Evolutionary conservation across 2,888 invertebrate species (phyloP).

Genomic region (Hemistola chrysoprasaria): DNA sequence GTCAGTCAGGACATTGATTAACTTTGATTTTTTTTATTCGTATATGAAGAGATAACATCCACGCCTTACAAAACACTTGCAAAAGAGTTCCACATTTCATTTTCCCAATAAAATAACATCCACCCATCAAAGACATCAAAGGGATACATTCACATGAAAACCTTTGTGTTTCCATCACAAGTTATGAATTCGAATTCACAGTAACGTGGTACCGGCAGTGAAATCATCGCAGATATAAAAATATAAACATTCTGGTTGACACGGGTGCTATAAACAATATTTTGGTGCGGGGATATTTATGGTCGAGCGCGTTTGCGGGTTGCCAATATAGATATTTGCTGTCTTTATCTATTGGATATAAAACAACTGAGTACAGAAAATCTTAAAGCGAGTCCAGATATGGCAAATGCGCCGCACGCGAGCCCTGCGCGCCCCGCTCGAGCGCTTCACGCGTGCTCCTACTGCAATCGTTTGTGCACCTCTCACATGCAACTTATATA

Average conservation of each 20-base stretch:
- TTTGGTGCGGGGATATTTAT: slow-evolving; percentile 39
- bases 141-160: slow-evolving; percentile 9
- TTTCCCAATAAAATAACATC: slow-evolving; percentile 14
- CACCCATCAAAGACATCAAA: slow-evolving; percentile 16
- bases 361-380: too few relatives aligned
- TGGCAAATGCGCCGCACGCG: too few relatives aligned
- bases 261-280: slow-evolving; percentile 40
- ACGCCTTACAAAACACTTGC: background rate
- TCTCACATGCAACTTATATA: too few relatives aligned
- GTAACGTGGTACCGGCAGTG: slow-evolving; percentile 7
- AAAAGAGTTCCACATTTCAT: slow-evolving; percentile 2
- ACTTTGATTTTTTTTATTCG: too few relatives aligned
- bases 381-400: too few relatives aligned
- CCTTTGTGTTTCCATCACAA: slow-evolving; percentile 7
- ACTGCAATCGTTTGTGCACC: too few relatives aligned
- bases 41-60: too few relatives aligned
- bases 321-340: too few relatives aligned
- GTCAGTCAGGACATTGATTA: too few relatives aligned
- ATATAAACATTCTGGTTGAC: slow-evolving; percentile 29
- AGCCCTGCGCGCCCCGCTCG: too few relatives aligned
- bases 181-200: slow-evolving; percentile 18
- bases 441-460: too few relatives aligned
- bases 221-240: slow-evolving; percentile 5
- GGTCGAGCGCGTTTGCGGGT: slow-evolving; percentile 5
- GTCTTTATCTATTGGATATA: too few relatives aligned